These are phyloP conservation scores for western clawed frog (Xenopus tropicalis) DNA, from an alignment of 2,113 vertebrate species.

Conservation along the genomic window UCB_Xtro_10.0 CM004447.2:138993501-138994000, in stretches of 20 bases:
- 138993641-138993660: conserved; percentile 62
- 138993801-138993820: conserved; percentile 97
- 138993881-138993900: no score
- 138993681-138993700: conserved; percentile 80
- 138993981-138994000: no score
- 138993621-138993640: conserved; percentile 41
- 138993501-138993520: no score
- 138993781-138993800: conserved; percentile 90
- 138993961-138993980: no score
- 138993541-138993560: no score
- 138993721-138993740: conserved; percentile 89
- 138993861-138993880: no score
- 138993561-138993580: no score
- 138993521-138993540: no score
- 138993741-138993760: conserved; percentile 92
- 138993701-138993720: conserved; percentile 90
- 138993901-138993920: no score
- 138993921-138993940: no score
- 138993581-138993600: no score
- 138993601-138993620: background rate
- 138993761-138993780: conserved; percentile 92
- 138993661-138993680: conserved; percentile 68
- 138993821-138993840: conserved; percentile 80
- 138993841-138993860: conserved; percentile 50
- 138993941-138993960: no score